These are phyloP conservation scores for Rhodeus uyekii DNA, from an alignment of 2,797 vertebrate genomes.

Conservation along the genomic window DNA sequence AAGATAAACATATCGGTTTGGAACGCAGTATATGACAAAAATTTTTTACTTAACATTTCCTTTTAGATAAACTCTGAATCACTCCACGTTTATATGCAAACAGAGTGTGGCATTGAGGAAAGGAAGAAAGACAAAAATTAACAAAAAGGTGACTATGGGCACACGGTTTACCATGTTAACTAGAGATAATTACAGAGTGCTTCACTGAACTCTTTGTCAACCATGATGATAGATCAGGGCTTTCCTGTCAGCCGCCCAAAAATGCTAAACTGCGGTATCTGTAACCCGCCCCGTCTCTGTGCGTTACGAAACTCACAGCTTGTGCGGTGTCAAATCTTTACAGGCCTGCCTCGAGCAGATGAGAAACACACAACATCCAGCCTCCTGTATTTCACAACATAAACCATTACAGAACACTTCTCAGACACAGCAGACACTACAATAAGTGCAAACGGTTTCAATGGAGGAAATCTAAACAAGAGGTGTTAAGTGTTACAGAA, in stretches of 20 bases:
- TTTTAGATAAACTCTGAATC: neutral
- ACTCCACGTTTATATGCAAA: neutral
- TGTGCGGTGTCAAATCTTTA: neutral
- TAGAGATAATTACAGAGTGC: neutral
- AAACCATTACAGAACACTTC: neutral
- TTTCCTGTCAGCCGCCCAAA: conserved; percentile 26
- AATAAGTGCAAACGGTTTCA: neutral
- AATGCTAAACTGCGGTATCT: neutral
- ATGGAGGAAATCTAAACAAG: neutral
- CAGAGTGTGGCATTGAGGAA: neutral
- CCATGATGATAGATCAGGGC: conserved; percentile 18
- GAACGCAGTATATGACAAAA: neutral
- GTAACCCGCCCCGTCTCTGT: neutral
- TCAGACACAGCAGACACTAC: neutral
- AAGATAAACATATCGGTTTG: neutral
- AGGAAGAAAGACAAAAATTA: neutral
- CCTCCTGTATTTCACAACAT: conserved; percentile 20
- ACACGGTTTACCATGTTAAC: neutral
- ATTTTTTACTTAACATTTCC: neutral
- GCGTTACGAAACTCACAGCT: conserved; percentile 20
- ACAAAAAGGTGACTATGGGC: neutral
- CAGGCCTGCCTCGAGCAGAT: conserved; percentile 12
- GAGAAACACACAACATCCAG: neutral
- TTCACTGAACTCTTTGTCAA: neutral
- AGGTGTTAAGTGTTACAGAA: neutral